Evolutionary conservation across 2,113 vertebrate genomes (phyloP), one percentile per base, ranked within the genome.

Genomic region (Xiphophorus maculatus): DNA sequence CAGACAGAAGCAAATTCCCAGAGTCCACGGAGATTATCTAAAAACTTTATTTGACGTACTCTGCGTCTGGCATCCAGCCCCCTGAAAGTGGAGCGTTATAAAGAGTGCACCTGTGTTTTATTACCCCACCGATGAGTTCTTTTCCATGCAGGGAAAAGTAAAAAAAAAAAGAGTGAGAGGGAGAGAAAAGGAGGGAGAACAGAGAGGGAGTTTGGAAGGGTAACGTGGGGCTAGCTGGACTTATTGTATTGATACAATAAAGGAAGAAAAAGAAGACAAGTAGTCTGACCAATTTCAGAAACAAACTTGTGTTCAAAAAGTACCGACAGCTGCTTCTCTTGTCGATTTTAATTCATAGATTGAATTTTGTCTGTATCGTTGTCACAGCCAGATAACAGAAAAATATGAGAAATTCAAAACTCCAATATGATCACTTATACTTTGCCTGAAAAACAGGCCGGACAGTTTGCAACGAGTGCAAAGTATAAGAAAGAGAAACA

Each of bases 71-170:
- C 73, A 61, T 87, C 54, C 78, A 83, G 81, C 37, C 58, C 62
- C 22, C 27, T 74, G 40, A 79, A 71, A 73, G 63, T 29, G 51
- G 51, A 76, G 72, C 58, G 74, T 73, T 65, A 79, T 73, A 86
- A 82, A 88, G 35, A 37, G 82, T 66, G 81, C 92, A 91, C 90
- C 87, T 93, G 92, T 89, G 83, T 93, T 92, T 89, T 91, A 91
- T 93, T 91, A 91, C 71, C 37, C 62, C 66, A 63, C 29, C 11
- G 67, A 82, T 79, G 83, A 84, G 79, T 74, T 77, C 76, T 84
- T 84, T 83, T 82, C 80, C 17, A 82, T 80, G 75, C 25, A 69
- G 77, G 60, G 60, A 75, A 70, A 67, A 77, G 60, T 37, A 37
- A 35, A 10, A 37, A 37, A 32, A 69, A n/a, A 28, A n/a, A 58